phyloP scores from a whole-genome alignment of 2,888 invertebrate species.

The Eupithecia subumbrata region DNA sequence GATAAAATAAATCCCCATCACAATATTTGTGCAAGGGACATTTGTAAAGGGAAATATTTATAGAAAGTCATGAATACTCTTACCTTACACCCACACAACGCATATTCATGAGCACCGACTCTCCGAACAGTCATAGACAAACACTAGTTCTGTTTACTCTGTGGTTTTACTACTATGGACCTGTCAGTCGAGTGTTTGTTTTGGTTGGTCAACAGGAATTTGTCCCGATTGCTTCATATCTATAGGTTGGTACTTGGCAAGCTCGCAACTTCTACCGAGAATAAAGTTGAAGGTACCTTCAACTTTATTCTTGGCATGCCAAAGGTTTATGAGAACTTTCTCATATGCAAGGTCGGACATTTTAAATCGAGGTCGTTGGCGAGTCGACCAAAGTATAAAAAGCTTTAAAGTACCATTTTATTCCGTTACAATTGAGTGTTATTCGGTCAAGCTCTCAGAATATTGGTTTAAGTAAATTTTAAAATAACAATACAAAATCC shows the following conservation, averaged over 20 bases:
- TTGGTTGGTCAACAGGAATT: constrained; percentile 40
- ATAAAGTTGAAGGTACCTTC: not conserved
- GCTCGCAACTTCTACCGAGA: not conserved
- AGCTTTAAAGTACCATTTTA: constrained; percentile 7
- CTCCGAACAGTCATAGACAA: constrained; percentile 60
- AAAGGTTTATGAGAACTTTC: not conserved
- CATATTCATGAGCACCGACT: constrained; percentile 33
- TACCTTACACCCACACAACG: not conserved
- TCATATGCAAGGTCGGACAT: not conserved
- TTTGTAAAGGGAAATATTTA: constrained; percentile 7
- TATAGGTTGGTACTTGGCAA: not conserved
- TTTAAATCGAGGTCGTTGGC: not conserved
- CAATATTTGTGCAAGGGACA: not conserved
- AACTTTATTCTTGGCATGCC: not conserved
- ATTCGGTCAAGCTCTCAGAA: constrained; percentile 40
- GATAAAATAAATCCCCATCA: not conserved
- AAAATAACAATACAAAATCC: constrained; percentile 52
- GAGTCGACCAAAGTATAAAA: not conserved
- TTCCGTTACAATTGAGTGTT: constrained; percentile 34
- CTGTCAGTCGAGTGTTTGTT: constrained; percentile 48
- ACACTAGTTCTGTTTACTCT: constrained; percentile 66
- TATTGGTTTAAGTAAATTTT: constrained; percentile 41
- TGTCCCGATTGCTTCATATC: constrained; percentile 34
- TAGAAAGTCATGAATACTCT: constrained; percentile 16
- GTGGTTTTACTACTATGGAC: constrained; percentile 53